Base-by-base conservation (phyloP, 2,888 invertebrate genomes). In the Ichneumoninae sp. region DNA sequence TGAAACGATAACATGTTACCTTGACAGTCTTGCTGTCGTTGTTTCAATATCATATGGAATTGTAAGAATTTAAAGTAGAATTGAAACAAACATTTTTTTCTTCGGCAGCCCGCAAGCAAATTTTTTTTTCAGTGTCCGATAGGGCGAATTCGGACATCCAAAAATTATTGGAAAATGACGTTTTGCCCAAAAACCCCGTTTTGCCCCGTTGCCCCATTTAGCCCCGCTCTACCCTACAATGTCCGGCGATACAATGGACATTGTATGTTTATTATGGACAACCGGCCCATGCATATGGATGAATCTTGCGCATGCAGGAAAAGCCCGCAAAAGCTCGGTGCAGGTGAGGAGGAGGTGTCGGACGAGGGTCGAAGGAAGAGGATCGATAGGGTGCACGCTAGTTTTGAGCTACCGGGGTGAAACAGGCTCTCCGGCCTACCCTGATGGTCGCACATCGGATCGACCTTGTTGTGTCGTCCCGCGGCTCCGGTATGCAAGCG, bases 391-490 rank as follows among this genome's bases (percentile, higher is more conserved):
- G 44, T 19, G 54, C 69, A 40, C 57, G 60, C 63, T 26, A 57
- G 77, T 44, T 52, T 50, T 52, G 52, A 60, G 75, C 77, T 68
- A 81, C 26, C 52, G 54, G 71, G 54, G 63, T 50, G 57, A 65
- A 65, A 54, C 22, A 44, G 57, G 36, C 74, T 70, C 47, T 65
- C 60, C 22, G 71, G 73, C 73, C 75, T 82, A 65, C 47, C 47
- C 70, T 66, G 79, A 71, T 47, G 65, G 52, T 82, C 71, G 82
- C 57, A 63, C 73, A 75, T 85, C 44, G 57, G 54, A 71, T 85
- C 82, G 79, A 79, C 75, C 85, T 85, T 85, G 84, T 66, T 63
- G 13, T 63, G 13, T 63, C 26, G 33, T 63, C 71, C 40, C 63
- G 57, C 44, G 63, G n/a, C 50, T 75, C 50, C 16, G 50, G 71